phyloP scores from a whole-genome alignment of 2,113 vertebrate genomes.

The Ia io region DNA sequence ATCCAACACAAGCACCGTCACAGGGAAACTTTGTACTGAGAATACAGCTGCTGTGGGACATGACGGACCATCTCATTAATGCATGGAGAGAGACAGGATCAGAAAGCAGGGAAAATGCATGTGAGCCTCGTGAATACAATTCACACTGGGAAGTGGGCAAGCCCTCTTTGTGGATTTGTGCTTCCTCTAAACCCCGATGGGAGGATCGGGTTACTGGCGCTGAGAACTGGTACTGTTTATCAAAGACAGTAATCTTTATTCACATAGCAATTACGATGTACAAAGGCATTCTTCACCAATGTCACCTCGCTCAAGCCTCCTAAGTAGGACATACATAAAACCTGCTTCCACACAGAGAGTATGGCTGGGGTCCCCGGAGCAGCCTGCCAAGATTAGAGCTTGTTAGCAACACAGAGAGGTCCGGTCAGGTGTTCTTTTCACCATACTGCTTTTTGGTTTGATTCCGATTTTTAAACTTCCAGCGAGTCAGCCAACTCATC shows the following conservation, averaged over 20 bases:
- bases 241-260: not conserved
- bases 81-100: not conserved
- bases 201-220: constrained; percentile 1
- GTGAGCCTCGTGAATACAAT: not conserved
- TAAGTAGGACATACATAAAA: not conserved
- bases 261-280: not conserved
- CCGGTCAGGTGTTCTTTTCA: not conserved
- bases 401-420: not conserved
- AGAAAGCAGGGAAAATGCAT: not conserved
- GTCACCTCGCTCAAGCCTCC: not conserved
- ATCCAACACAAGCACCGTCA: not conserved
- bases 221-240: not conserved
- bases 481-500: not conserved
- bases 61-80: not conserved
- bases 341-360: not conserved
- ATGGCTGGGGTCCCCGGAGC: not conserved
- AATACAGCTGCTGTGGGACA: not conserved
- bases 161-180: not conserved
- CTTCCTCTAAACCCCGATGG: constrained; percentile 32
- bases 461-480: not conserved
- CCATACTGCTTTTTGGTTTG: not conserved
- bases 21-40: not conserved
- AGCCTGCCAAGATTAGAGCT: not conserved
- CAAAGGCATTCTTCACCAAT: constrained; percentile 25
- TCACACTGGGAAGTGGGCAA: constrained; percentile 17